phyloP scores from a whole-genome alignment of 2,113 vertebrate genomes.

The Rhegmatorhina hoffmannsi region DNA sequence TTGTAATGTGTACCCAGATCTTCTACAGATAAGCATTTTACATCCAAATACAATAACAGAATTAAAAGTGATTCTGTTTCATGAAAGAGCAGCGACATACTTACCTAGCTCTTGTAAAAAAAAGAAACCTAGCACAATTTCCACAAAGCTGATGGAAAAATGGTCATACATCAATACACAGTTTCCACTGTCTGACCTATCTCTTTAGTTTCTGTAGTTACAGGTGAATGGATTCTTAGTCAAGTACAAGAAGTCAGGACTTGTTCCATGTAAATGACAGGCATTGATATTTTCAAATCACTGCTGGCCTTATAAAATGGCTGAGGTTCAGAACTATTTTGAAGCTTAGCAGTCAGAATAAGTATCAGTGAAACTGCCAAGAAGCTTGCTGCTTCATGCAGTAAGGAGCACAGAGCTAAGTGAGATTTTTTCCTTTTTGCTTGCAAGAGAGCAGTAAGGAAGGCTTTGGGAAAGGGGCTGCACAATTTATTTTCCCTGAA shows the following conservation, averaged over 20 bases:
- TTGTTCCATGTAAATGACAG: neutral
- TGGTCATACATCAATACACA: neutral
- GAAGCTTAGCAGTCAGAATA: constrained; percentile 28
- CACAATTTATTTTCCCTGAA: constrained; percentile 2
- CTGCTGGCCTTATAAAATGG: constrained; percentile 18
- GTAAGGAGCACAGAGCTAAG: constrained; percentile 2
- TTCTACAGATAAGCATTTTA: constrained; percentile 18
- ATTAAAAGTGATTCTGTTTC: neutral
- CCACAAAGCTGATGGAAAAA: neutral
- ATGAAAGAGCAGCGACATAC: neutral
- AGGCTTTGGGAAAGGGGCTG: neutral
- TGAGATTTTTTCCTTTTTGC: constrained; percentile 14
- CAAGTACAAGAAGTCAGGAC: neutral
- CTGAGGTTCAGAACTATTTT: neutral
- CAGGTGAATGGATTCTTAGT: neutral
- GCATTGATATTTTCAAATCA: neutral
- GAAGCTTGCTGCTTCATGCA: constrained; percentile 26
- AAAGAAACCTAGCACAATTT: neutral
- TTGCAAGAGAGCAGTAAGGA: neutral
- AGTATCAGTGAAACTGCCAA: constrained; percentile 25
- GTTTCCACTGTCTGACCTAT: neutral
- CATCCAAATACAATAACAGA: neutral
- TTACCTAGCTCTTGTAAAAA: neutral
- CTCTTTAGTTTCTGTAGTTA: neutral
- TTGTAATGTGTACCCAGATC: constrained; percentile 36